Base-by-base conservation (phyloP, 1,140 invertebrate species). In the Monomorium pharaonis region DNA sequence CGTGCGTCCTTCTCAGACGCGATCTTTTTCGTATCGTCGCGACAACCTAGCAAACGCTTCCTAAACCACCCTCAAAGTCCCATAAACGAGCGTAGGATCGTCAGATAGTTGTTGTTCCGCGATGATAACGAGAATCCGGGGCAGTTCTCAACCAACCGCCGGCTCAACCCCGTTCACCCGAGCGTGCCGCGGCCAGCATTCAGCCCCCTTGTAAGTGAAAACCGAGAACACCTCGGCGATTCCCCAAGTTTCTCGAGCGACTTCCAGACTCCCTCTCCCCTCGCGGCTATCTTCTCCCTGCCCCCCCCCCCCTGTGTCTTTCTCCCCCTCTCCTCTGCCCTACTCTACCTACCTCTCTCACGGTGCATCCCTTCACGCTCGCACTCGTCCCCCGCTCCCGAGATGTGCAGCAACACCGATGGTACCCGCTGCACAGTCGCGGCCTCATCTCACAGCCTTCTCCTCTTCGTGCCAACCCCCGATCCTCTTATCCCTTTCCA, bases 371-470 rank as follows among this genome's bases (percentile, higher is more conserved):
- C 60, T 70, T 54, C 21, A 14, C 42, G 37, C 78, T 42, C 12
- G 47, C 9, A 42, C 49, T 70, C 63, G 56, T 24, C 37, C 78
- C 37, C 18, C 37, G 27, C 37, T 16, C 16, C 24, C 37, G 37
- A n/a, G 42, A 58, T 47, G 67, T 83, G 24, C 81, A 51, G 56
- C 44, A 51, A n/a, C 24, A n/a, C 33, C 42, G 54, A 24, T 27
- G 74, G 70, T 44, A 63, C 75, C 74, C 72, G 18, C 70, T 72
- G 47, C 67, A 83, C 67, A 83, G 80, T 88, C 87, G 88, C 63
- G 83, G 75, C 76, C 86, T 90, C 85, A 87, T 90, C 84, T 88
- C 78, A n/a, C n/a, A 56, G 49, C 69, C 56, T 86, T 87, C 67
- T 86, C 62, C 44, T 14, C 62, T 24, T 60, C 74, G 54, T 76